Evolutionary conservation across 2,888 invertebrate genomes (phyloP), one percentile per base, ranked within the genome.

Genomic region (Apodemia zela): DNA sequence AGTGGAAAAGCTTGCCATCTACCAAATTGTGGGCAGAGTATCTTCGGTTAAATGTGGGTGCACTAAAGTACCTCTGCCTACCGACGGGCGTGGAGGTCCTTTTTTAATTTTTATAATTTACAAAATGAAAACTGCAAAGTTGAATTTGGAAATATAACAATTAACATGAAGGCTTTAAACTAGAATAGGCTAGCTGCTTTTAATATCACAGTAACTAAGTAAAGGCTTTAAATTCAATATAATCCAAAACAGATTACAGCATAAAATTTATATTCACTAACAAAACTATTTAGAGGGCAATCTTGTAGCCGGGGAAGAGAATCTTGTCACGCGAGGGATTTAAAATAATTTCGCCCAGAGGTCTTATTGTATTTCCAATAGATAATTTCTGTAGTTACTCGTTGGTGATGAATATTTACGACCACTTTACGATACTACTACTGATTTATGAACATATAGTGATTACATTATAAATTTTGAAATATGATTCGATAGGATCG

Each of bases 271-370:
- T 62, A 62, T 66, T 60, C 64, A 59, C 62, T 60, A 59, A 58
- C 62, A 59, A 64, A 68, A 66, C 66, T 63, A 65, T 65, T 68
- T 66, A 68, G 62, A 63, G 62, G 60, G 62, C 66, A 63, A 63
- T 67, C 66, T 66, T 59, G 67, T 67, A 67, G 42, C 67, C 61
- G 38, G 45, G 21, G 21, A 35, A 17, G 60, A 54, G 64, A 66
- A 67, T 64, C 64, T 60, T 65, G 69, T 66, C 69, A 69, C 68
- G 68, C 68, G 59, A 69, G 64, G 66, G 67, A 54, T 65, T 64
- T 60, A 64, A 62, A 67, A 65, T 68, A 66, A 66, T 66, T 62
- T 64, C 49, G 65, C 64, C 64, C 63, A 60, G 62, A 62, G 65
- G 68, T 66, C 60, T 63, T 63, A 60, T 63, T 61, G 65, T 49